Percentiles rank a stretch among this genome's conserved stretches.
Conservation (phyloP, 1,140 invertebrate species). For the Danaus plexippus region DNA sequence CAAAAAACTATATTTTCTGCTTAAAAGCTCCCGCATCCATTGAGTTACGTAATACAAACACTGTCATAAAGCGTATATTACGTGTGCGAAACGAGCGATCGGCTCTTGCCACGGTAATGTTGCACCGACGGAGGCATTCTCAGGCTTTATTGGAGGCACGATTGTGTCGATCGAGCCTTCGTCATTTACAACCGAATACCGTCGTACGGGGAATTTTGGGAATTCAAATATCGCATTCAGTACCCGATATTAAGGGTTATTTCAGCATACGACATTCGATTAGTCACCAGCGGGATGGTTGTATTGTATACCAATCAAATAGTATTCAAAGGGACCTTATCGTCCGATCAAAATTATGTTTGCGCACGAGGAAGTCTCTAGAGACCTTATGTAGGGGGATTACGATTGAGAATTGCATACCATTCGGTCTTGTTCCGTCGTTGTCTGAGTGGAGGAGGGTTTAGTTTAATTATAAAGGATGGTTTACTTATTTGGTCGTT, state of each 20-base stretch:
- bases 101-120: too few species aligned
- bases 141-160: too few species aligned
- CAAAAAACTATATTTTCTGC: too few species aligned
- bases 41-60: too few species aligned
- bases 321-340: constrained; percentile 19
- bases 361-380: background rate
- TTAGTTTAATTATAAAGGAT: constrained; percentile 22
- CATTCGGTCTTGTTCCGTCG: background rate
- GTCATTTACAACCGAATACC: constrained; percentile 12
- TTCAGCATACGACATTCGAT: background rate
- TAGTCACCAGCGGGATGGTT: constrained; percentile 7
- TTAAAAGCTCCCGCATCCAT: too few species aligned
- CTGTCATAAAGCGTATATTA: too few species aligned
- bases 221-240: constrained; percentile 1
- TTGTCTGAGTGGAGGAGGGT: constrained; percentile 6
- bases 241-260: background rate
- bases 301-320: constrained; percentile 18
- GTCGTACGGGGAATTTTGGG: constrained; percentile 3
- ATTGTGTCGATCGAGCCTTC: constrained; percentile 12
- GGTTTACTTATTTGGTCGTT: constrained; percentile 18
- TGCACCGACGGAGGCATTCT: too few species aligned
- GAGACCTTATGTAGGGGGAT: background rate
- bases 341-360: constrained; percentile 5
- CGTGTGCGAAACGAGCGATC: too few species aligned
- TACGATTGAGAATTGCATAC: constrained; percentile 1